These are phyloP conservation scores for Pygoscelis adeliae DNA, from an alignment of 2,113 vertebrate species.

Conservation along the genomic window DNA sequence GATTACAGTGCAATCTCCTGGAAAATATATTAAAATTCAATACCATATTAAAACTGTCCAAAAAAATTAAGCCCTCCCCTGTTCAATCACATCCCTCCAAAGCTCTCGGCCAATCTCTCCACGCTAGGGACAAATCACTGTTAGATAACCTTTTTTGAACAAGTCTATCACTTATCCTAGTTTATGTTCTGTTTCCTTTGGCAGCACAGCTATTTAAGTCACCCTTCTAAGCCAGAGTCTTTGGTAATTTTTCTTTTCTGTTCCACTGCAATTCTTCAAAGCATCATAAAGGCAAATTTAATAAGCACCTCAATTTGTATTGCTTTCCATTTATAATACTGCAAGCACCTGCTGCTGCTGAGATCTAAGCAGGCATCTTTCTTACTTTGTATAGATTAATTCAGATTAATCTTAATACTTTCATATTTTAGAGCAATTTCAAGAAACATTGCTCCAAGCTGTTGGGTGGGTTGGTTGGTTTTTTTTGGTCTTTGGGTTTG, in stretches of 20 bases:
- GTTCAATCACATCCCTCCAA: background rate
- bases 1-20: background rate
- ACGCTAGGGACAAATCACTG: background rate
- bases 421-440: background rate
- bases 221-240: background rate
- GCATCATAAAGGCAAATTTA: constrained; percentile 54
- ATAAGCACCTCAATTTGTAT: constrained; percentile 49
- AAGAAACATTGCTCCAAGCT: background rate
- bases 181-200: background rate
- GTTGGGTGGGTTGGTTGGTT: background rate
- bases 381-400: background rate
- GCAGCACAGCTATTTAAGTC: constrained; percentile 23
- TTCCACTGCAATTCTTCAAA: constrained; percentile 52
- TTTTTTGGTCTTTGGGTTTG: background rate
- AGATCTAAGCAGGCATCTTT: constrained; percentile 18
- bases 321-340: constrained; percentile 50
- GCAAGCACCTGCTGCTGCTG: constrained; percentile 33
- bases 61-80: background rate
- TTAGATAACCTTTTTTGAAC: background rate
- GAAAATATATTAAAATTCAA: constrained; percentile 4
- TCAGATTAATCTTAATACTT: background rate
- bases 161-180: background rate
- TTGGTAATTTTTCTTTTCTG: constrained; percentile 44
- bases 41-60: background rate
- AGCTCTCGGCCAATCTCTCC: background rate